Conservation (phyloP, 2,888 invertebrate genomes). For the Dioctria linearis region DNA sequence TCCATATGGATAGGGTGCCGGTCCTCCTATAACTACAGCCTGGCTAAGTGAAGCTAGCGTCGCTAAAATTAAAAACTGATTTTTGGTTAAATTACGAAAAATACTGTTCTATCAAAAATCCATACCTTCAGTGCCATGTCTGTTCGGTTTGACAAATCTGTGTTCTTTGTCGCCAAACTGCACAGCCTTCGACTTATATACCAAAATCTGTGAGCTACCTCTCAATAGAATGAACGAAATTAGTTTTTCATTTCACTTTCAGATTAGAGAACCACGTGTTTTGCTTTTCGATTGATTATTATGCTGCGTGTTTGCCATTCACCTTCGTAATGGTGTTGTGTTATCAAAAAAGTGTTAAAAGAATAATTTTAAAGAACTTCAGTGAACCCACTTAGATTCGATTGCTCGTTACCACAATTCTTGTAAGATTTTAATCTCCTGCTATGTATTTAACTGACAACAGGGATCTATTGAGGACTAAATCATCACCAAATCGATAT, state of each 20-base stretch:
- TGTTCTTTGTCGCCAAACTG: conserved; percentile 64
- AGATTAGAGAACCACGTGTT: conserved; percentile 38
- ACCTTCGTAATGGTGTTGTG: conserved; percentile 34
- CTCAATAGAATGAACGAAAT: conserved; percentile 42
- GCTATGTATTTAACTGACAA: neutral
- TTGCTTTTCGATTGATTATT: neutral
- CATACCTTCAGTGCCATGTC: conserved; percentile 69
- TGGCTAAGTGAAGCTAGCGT: conserved; percentile 65
- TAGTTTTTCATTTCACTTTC: conserved; percentile 55
- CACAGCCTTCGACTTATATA: conserved; percentile 57
- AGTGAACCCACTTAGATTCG: neutral
- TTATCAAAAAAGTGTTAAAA: conserved; percentile 45
- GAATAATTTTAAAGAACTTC: conserved; percentile 31
- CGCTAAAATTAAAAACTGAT: conserved; percentile 65
- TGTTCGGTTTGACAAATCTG: conserved; percentile 68
- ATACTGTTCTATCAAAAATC: conserved; percentile 3
- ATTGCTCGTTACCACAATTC: conserved; percentile 26
- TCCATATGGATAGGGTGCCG: conserved; percentile 58
- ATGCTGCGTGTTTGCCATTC: conserved; percentile 22
- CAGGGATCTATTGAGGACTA: neutral
- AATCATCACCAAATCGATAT: conserved; percentile 18
- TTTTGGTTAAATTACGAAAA: conserved; percentile 12
- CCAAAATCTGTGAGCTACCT: conserved; percentile 39
- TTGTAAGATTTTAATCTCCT: conserved; percentile 11
- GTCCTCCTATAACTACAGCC: conserved; percentile 67